Evolutionary conservation across 2,113 vertebrate genomes (phyloP).

Genomic region (Spea multiplicata): DNA sequence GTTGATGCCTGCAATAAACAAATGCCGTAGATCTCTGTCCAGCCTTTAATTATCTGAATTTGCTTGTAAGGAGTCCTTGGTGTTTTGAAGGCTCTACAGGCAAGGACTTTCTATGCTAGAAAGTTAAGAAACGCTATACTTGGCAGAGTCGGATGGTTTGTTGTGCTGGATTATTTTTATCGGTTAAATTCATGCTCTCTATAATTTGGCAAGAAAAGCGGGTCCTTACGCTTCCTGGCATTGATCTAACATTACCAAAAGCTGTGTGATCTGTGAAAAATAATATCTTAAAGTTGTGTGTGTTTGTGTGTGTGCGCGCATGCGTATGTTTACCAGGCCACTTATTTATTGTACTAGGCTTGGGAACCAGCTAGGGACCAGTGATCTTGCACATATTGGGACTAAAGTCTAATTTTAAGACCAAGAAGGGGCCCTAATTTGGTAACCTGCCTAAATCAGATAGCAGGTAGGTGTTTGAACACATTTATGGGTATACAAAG

Average conservation of each 20-base stretch:
- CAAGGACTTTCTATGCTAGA: neutral
- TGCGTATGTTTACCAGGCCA: too few relatives aligned
- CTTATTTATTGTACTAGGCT: too few relatives aligned
- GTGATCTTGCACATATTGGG: too few relatives aligned
- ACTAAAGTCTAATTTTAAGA: too few relatives aligned
- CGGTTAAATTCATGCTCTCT: neutral
- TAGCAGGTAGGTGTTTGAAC: too few relatives aligned
- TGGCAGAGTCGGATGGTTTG: neutral
- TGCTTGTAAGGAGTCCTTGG: neutral
- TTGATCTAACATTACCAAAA: neutral
- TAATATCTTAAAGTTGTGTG: too few relatives aligned
- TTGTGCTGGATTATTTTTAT: neutral
- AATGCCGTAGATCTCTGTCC: neutral
- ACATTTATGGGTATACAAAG: too few relatives aligned
- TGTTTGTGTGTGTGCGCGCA: too few relatives aligned
- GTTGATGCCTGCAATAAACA: neutral
- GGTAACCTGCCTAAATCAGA: too few relatives aligned
- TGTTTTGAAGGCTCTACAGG: neutral
- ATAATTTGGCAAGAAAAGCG: neutral
- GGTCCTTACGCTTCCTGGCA: neutral
- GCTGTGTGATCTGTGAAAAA: neutral
- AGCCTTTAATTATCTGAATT: neutral
- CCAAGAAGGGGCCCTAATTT: too few relatives aligned
- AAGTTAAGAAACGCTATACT: neutral
- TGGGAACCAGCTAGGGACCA: too few relatives aligned